Conservation (phyloP, 2,888 invertebrate genomes). For the Chorisops tibialis region DNA sequence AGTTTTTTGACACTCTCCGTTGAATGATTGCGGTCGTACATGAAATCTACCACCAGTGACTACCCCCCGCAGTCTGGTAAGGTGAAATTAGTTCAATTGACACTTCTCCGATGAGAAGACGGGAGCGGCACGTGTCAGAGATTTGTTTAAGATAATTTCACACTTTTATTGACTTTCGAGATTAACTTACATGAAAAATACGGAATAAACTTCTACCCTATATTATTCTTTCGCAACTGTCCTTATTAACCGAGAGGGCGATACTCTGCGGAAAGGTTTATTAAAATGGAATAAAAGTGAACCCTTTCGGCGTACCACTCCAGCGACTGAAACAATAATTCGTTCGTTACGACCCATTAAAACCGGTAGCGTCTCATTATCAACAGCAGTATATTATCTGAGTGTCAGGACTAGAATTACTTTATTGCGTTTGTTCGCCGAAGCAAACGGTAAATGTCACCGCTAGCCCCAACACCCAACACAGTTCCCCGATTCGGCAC, state of each 20-base stretch:
- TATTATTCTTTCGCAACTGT: too few relatives aligned
- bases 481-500: conserved; percentile 1
- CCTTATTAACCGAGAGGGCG: too few relatives aligned
- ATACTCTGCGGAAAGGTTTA: too few relatives aligned
- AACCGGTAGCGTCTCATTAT: conserved; percentile 13
- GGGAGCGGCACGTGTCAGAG: conserved; percentile 28
- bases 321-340: too few relatives aligned
- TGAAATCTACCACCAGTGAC: neutral
- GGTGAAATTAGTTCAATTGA: conserved; percentile 23
- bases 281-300: too few relatives aligned
- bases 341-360: conserved; percentile 12
- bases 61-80: neutral
- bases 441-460: conserved; percentile 6
- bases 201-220: too few relatives aligned
- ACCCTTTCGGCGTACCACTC: too few relatives aligned
- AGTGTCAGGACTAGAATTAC: conserved; percentile 16
- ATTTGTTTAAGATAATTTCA: conserved; percentile 31
- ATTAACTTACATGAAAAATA: neutral
- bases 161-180: conserved; percentile 30
- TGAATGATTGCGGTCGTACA: conserved; percentile 23
- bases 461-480: neutral
- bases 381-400: conserved; percentile 16
- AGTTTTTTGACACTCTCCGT: conserved; percentile 32
- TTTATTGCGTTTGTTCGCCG: conserved; percentile 6
- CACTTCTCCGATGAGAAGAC: neutral